These are phyloP conservation scores for Scomber colias DNA, from an alignment of 2,113 vertebrate genomes.

Conservation along the genomic window DNA sequence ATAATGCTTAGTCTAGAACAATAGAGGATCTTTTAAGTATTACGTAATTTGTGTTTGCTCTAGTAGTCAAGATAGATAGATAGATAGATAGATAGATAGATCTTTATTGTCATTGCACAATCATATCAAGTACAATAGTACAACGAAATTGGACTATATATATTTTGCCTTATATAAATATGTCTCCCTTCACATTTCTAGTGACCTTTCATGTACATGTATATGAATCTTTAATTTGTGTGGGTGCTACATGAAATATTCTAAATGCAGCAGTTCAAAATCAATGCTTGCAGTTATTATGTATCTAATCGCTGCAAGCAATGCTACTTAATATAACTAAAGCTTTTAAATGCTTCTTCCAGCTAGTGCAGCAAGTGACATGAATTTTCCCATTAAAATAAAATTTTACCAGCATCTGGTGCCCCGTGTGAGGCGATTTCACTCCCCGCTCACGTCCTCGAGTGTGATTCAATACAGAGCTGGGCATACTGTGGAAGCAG, in stretches of 20 bases:
- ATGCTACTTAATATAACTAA: neutral
- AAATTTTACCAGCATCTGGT: neutral
- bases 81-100: too few species aligned
- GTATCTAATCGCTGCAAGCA: neutral
- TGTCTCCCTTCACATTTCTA: too few species aligned
- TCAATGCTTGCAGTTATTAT: constrained; percentile 4
- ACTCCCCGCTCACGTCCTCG: neutral
- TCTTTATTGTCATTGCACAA: too few species aligned
- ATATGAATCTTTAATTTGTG: neutral
- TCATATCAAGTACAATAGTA: too few species aligned
- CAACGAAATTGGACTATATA: too few species aligned
- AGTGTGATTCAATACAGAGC: constrained; percentile 2
- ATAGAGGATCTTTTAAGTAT: too few species aligned
- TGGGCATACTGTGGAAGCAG: neutral
- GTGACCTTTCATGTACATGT: neutral
- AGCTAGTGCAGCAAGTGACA: neutral
- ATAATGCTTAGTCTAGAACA: too few species aligned
- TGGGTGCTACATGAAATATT: neutral
- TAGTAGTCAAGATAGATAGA: too few species aligned
- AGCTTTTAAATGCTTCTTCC: neutral
- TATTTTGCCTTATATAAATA: too few species aligned
- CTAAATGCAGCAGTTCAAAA: neutral
- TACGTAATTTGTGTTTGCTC: too few species aligned
- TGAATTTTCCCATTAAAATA: neutral
- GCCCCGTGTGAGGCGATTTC: neutral